Conservation (phyloP, 2,888 invertebrate species). For the Cordilura impudica region DNA sequence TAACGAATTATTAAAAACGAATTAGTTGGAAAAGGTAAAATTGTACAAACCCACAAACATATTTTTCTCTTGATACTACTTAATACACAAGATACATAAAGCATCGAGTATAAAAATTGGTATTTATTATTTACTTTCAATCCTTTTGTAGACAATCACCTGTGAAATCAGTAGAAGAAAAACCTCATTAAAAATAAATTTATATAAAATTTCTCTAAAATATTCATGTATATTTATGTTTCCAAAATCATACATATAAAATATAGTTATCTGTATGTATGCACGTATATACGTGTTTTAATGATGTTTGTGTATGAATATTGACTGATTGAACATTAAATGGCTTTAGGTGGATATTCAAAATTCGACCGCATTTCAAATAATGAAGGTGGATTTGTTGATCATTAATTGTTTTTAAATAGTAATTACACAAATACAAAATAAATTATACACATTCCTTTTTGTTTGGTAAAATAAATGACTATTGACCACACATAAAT, state of each 20-base stretch:
- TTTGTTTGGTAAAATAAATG: neutral
- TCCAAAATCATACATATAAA: neutral
- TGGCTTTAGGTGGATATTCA: conserved; percentile 1
- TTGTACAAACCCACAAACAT: neutral
- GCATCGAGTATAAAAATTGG: neutral
- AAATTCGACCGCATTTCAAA: conserved; percentile 37
- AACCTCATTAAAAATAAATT: conserved; percentile 51
- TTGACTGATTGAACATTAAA: conserved; percentile 18
- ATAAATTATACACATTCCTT: neutral
- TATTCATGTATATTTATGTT: neutral
- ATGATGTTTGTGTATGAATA: conserved; percentile 18
- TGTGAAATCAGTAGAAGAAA: neutral
- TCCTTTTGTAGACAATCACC: neutral
- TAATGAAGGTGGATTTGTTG: conserved; percentile 40
- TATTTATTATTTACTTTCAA: neutral
- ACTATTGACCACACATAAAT: neutral
- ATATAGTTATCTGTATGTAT: neutral
- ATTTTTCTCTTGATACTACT: neutral
- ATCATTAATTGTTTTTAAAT: conserved; percentile 47
- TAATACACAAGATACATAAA: too few relatives aligned
- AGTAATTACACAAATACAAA: conserved; percentile 15
- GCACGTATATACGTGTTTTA: neutral
- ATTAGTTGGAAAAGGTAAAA: conserved; percentile 67
- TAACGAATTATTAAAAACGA: conserved; percentile 76
- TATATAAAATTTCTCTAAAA: conserved; percentile 31